Conservation (phyloP, 2,888 invertebrate genomes). For the Caenorhabditis virilis region DNA sequence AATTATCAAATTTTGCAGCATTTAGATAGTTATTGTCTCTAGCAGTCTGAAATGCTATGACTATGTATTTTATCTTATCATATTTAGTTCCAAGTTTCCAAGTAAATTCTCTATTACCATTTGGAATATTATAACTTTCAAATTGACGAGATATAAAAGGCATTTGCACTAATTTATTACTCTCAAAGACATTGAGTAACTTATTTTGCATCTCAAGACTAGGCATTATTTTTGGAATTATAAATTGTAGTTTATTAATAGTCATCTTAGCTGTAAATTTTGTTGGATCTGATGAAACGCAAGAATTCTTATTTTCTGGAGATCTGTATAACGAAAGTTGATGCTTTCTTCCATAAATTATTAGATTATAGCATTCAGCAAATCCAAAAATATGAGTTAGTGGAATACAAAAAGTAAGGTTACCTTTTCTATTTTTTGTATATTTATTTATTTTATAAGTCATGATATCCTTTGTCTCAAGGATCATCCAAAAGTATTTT, state of each 20-base stretch:
- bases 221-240: slow-evolving; percentile 55
- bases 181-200: slow-evolving; percentile 43
- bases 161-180: slow-evolving; percentile 43
- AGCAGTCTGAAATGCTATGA: slow-evolving; percentile 40
- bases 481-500: slow-evolving; percentile 53
- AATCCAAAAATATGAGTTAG: slow-evolving; percentile 52
- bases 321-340: slow-evolving; percentile 48
- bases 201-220: slow-evolving; percentile 54
- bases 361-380: slow-evolving; percentile 55
- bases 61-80: slow-evolving; percentile 54
- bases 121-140: slow-evolving; percentile 55
- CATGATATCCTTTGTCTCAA: slow-evolving; percentile 42
- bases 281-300: slow-evolving; percentile 38
- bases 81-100: slow-evolving; percentile 57
- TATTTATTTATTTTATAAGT: slow-evolving; percentile 52
- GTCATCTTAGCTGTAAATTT: slow-evolving; percentile 42
- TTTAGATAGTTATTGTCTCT: slow-evolving; percentile 53
- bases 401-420: slow-evolving; percentile 49
- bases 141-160: slow-evolving; percentile 53
- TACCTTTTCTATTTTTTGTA: slow-evolving; percentile 49
- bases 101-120: slow-evolving; percentile 54
- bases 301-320: slow-evolving; percentile 45
- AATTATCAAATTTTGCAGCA: slow-evolving; percentile 52
- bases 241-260: slow-evolving; percentile 55
- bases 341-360: slow-evolving; percentile 53